Conservation (phyloP, 1,140 invertebrate species). For the Bombus fervidus region DNA sequence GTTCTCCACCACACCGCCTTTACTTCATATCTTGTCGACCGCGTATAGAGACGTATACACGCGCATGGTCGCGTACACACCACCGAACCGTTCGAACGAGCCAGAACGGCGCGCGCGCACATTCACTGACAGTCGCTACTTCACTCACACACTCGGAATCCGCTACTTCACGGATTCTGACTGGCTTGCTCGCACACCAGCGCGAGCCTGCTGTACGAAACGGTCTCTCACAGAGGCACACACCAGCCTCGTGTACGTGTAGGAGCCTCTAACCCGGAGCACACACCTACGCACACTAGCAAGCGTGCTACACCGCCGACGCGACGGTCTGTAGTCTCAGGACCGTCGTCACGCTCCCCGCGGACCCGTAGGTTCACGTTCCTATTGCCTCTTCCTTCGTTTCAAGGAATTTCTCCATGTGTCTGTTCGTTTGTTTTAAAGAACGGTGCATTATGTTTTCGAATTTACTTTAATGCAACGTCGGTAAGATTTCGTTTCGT, state of each 20-base stretch:
- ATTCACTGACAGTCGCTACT: constrained; percentile 40
- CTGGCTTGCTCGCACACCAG: constrained; percentile 12
- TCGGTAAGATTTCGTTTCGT: constrained; percentile 26
- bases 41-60: constrained; percentile 34
- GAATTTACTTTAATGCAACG: constrained; percentile 17
- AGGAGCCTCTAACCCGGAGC: constrained; percentile 59
- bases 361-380: constrained; percentile 22
- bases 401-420: constrained; percentile 26
- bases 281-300: constrained; percentile 59
- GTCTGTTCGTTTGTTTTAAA: constrained; percentile 3
- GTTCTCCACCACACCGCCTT: constrained; percentile 53
- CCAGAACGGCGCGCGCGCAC: constrained; percentile 50
- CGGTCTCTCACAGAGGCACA: neutral
- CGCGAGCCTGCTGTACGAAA: neutral
- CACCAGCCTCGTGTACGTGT: constrained; percentile 8
- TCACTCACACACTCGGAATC: constrained; percentile 11
- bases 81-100: constrained; percentile 47
- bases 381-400: constrained; percentile 1
- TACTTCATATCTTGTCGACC: constrained; percentile 43
- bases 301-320: constrained; percentile 22
- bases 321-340: constrained; percentile 44
- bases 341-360: constrained; percentile 35
- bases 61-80: constrained; percentile 38
- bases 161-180: constrained; percentile 32
- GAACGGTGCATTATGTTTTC: constrained; percentile 6